Base-by-base conservation (phyloP, 2,113 vertebrate species). In the Lampris incognitus region DNA sequence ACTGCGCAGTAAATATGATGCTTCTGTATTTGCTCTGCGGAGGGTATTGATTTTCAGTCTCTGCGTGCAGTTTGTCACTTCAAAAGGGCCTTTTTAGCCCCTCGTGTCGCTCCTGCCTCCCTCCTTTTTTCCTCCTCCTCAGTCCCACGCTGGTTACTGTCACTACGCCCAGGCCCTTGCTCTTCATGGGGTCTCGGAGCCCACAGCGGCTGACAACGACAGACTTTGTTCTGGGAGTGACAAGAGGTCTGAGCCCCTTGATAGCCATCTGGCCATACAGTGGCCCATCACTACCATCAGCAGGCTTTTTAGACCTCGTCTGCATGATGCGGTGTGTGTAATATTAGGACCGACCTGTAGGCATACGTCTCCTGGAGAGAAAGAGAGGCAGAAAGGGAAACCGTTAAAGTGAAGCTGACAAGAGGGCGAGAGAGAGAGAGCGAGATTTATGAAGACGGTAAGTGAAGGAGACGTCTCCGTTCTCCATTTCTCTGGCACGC, bases 81-180 rank as follows among this genome's bases (percentile, higher is more conserved):
- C 39, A 39, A 36, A 24, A 38, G 4, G 49, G 24, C 8, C 6
- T 9, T 52, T 52, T 46, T 39, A 2, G 40, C 40, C 49, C 37
- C 7, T 13, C 58, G 46, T 68, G 24, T 39, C 3, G n/a, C 55
- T 2, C 57, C 40, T 49, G 42, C 75, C 41, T 46, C 48, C 41
- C 13, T 63, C 1, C 13, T 8, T 46, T 41, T 46, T 42, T 36
- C 13, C 41, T 8, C 61, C 42, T 1, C 5, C 61, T 66, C 71
- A 39, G 5, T 49, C 10, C 42, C 69, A 69, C 36, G 60, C 71
- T n/a, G 74, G 54, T 60, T 13, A 11, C 52, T 58, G 69, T 81
- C 76, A 48, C 37, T 4, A 39, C 44, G 48, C 70, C 79, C 61
- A 66, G 6, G 42, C 51, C 57, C 46, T 42, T 54, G 46, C 51